A percentile compares a stretch with the other conserved stretches of the same genome.
These are phyloP conservation scores for Novumbra hubbsi DNA, from an alignment of 2,797 vertebrate species.

Conservation along the genomic window DNA sequence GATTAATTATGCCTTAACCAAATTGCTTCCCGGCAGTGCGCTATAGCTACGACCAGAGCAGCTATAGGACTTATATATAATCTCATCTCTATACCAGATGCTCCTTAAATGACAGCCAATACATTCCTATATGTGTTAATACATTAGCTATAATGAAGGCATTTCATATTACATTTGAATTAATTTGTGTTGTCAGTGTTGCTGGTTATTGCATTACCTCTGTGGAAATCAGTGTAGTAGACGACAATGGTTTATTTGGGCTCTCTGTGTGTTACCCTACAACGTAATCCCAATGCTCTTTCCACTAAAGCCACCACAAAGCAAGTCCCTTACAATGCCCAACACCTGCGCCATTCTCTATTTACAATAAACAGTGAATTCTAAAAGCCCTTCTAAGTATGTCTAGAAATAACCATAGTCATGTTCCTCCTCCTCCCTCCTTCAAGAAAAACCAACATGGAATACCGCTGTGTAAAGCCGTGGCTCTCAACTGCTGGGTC, in stretches of 20 bases:
- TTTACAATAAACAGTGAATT: constrained; percentile 8
- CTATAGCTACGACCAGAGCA: not conserved
- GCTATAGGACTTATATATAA: not conserved
- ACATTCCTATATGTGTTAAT: not conserved
- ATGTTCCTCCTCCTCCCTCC: constrained; percentile 38
- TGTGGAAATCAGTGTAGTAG: constrained; percentile 9
- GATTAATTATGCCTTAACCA: not conserved
- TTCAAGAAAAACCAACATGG: not conserved
- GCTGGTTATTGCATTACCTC: not conserved
- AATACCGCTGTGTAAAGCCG: not conserved
- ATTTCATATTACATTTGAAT: not conserved
- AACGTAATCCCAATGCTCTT: constrained; percentile 22
- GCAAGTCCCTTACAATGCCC: constrained; percentile 23
- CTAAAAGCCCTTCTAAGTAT: constrained; percentile 30
- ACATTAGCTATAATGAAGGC: not conserved
- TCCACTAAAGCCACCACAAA: constrained; percentile 43
- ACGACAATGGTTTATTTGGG: constrained; percentile 40
- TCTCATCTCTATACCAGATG: constrained; percentile 8
- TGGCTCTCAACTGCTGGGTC: no score
- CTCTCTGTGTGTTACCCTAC: constrained; percentile 51
- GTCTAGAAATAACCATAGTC: constrained; percentile 20
- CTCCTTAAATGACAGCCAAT: not conserved
- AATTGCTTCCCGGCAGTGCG: not conserved
- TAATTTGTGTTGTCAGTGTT: not conserved
- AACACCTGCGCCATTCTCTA: constrained; percentile 21